A percentile compares a stretch with the other conserved stretches of the same genome.
Evolutionary conservation across 2,888 invertebrate genomes (phyloP).

Genomic region (Timandra comae): DNA sequence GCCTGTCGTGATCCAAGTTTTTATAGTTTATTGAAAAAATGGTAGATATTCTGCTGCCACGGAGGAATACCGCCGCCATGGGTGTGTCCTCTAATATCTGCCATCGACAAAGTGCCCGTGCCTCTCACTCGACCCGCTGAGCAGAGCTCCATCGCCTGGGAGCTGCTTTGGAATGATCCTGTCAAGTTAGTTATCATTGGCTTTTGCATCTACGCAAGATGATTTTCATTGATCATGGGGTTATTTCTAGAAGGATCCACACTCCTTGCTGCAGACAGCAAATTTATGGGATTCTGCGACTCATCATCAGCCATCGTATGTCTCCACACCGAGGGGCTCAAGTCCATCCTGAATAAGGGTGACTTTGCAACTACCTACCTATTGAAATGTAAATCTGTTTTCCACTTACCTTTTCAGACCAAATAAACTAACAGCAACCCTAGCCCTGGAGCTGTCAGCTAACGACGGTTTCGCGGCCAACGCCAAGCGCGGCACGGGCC

Average conservation of each 20-base stretch:
- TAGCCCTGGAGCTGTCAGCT: constrained; percentile 68
- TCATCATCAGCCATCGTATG: too few species aligned
- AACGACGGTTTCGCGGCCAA: constrained; percentile 83
- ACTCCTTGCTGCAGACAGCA: too few species aligned
- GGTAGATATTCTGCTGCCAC: constrained; percentile 85
- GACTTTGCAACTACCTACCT: too few species aligned
- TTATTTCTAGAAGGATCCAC: too few species aligned
- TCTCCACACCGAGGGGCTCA: too few species aligned
- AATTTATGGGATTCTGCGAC: too few species aligned
- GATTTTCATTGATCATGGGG: too few species aligned
- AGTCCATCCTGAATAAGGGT: too few species aligned
- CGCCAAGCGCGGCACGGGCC: constrained; percentile 81
- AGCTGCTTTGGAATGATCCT: constrained; percentile 88
- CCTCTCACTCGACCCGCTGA: constrained; percentile 80
- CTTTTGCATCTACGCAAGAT: too few species aligned
- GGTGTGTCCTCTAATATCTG: constrained; percentile 78
- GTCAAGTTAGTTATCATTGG: constrained; percentile 71
- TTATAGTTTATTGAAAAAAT: too few species aligned
- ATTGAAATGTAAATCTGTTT: too few species aligned
- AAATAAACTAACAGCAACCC: constrained; percentile 60
- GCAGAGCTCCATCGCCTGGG: constrained; percentile 85
- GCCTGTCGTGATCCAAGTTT: too few species aligned
- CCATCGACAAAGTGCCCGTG: constrained; percentile 80
- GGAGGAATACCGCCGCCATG: constrained; percentile 86
- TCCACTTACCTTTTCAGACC: constrained; percentile 44